Percentiles rank a stretch among this genome's conserved stretches.
These are phyloP conservation scores for Drosophila acutilabella DNA, from an alignment of 2,888 invertebrate genomes.

Conservation along the genomic window DNA sequence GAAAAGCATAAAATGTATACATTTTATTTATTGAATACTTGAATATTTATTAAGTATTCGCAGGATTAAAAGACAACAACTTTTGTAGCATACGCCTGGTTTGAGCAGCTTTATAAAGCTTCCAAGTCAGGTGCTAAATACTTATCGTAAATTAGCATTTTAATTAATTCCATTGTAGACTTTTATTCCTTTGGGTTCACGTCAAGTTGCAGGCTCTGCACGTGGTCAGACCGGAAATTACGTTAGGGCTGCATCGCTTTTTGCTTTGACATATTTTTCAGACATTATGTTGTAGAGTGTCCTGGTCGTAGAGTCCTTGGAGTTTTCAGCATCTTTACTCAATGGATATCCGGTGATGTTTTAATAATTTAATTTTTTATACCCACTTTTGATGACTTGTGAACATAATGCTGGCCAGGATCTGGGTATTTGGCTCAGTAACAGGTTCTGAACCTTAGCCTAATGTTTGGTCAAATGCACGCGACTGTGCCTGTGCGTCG, in stretches of 20 bases:
- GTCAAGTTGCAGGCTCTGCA: slow-evolving; percentile 43
- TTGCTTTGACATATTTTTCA: slow-evolving; percentile 21
- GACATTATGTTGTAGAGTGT: slow-evolving; percentile 38
- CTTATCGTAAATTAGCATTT: slow-evolving; percentile 54
- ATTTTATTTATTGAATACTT: background rate
- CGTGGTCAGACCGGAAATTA: slow-evolving; percentile 65
- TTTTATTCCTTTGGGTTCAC: slow-evolving; percentile 22
- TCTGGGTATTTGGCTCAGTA: slow-evolving; percentile 21
- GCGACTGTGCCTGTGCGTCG: slow-evolving; percentile 42
- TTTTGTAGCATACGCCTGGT: background rate
- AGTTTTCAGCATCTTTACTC: slow-evolving; percentile 57
- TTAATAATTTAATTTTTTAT: slow-evolving; percentile 73
- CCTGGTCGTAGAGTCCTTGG: slow-evolving; percentile 56
- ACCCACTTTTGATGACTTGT: background rate
- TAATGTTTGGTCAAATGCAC: slow-evolving; percentile 46
- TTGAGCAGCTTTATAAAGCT: slow-evolving; percentile 7
- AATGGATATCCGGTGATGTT: slow-evolving; percentile 76
- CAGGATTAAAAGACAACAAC: background rate
- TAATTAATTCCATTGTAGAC: slow-evolving; percentile 53
- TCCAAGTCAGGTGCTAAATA: slow-evolving; percentile 37
- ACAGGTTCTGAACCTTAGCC: slow-evolving; percentile 8
- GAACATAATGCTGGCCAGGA: slow-evolving; percentile 9
- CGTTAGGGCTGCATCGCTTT: slow-evolving; percentile 35
- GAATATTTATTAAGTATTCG: background rate
- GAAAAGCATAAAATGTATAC: background rate